These are phyloP conservation scores for Galeopterus variegatus DNA, from an alignment of 2,113 vertebrate species.

Conservation along the genomic window DNA sequence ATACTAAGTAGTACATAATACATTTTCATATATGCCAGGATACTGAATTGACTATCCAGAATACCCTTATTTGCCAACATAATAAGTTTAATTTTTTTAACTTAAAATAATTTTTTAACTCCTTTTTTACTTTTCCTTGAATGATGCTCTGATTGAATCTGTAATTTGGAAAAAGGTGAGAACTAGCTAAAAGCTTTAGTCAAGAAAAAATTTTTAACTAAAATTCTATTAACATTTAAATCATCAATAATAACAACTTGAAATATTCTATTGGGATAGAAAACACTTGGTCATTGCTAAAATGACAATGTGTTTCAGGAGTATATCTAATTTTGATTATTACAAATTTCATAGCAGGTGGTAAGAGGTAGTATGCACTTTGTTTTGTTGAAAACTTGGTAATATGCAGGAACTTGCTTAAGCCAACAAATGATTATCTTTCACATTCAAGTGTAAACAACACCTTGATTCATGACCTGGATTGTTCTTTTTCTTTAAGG, in stretches of 20 bases:
- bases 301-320: background rate
- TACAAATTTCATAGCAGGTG: background rate
- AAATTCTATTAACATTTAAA: conserved; percentile 34
- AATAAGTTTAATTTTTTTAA: conserved; percentile 17
- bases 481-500: background rate
- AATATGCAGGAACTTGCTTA: background rate
- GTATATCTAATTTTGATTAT: background rate
- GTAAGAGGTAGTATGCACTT: background rate
- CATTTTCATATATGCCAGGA: background rate
- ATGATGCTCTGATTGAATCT: background rate
- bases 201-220: background rate
- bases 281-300: background rate
- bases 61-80: background rate
- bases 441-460: background rate
- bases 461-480: background rate
- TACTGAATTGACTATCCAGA: background rate
- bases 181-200: background rate
- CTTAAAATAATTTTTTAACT: background rate
- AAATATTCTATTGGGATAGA: background rate
- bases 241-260: background rate
- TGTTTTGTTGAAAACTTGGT: background rate
- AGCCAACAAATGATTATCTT: background rate
- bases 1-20: conserved; percentile 30
- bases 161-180: background rate
- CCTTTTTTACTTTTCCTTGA: conserved; percentile 51